Conservation (phyloP, 37 sponge, comb jelly and placozoan species). For the Spongilla lacustris region DNA sequence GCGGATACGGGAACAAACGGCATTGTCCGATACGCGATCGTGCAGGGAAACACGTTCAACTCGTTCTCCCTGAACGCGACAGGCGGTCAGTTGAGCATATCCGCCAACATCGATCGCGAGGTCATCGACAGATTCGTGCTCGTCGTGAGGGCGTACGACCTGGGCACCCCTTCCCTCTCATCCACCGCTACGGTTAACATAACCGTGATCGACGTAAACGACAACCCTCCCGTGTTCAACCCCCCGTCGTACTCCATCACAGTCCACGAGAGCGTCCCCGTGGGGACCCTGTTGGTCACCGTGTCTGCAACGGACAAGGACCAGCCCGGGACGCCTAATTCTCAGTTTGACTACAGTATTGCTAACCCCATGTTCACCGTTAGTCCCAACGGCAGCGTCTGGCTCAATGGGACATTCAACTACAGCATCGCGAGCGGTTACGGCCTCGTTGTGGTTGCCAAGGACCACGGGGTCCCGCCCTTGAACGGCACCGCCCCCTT, state of each 20-base stretch:
- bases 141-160: conserved; percentile 40
- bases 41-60: neutral
- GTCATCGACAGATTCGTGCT: conserved; percentile 9
- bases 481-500: conserved; percentile 37
- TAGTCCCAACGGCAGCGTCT: conserved; percentile 11
- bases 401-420: conserved; percentile 16
- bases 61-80: neutral
- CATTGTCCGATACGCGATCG: conserved; percentile 30
- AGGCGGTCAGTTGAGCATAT: conserved; percentile 15
- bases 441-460: conserved; percentile 28
- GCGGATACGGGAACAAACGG: conserved; percentile 65
- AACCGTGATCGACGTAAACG: conserved; percentile 76
- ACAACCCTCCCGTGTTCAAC: conserved; percentile 72
- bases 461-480: conserved; percentile 43
- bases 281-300: conserved; percentile 4
- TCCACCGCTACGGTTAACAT: conserved; percentile 30
- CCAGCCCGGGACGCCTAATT: conserved; percentile 46
- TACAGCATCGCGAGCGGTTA: conserved; percentile 42
- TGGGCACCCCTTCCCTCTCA: neutral
- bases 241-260: conserved; percentile 24
- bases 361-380: conserved; percentile 8
- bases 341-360: conserved; percentile 40
- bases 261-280: conserved; percentile 39
- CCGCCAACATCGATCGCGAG: conserved; percentile 54
- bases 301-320: conserved; percentile 67